These are phyloP conservation scores for Enteromius argenteus DNA, from an alignment of 2,797 vertebrate species.

Conservation along the genomic window DNA sequence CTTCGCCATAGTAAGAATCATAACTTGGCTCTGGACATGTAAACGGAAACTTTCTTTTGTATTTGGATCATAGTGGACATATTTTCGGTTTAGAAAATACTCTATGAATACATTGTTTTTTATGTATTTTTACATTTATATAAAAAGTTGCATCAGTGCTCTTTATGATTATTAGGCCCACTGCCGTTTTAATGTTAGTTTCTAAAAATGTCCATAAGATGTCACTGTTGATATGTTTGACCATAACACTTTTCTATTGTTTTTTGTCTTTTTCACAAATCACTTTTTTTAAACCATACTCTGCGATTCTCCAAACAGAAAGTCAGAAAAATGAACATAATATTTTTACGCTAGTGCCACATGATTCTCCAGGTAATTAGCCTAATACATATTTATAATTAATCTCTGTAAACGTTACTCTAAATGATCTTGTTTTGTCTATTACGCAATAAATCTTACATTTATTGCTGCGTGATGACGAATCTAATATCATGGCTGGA, in stretches of 20 bases:
- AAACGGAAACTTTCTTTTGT: neutral
- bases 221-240: constrained; percentile 25
- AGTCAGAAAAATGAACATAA: neutral
- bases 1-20: neutral
- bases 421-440: neutral
- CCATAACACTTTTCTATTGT: neutral
- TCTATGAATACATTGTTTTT: neutral
- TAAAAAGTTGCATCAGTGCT: neutral
- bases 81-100: neutral
- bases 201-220: constrained; percentile 45
- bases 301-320: neutral
- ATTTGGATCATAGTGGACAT: too few species aligned
- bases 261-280: neutral
- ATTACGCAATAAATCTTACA: neutral
- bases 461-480: neutral
- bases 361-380: neutral
- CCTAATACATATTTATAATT: neutral
- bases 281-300: neutral
- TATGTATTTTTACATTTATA: neutral
- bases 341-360: neutral
- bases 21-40: neutral
- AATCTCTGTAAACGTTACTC: neutral
- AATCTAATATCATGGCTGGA: neutral
- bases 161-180: neutral
- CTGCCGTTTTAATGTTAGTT: neutral